phyloP scores from a whole-genome alignment of 2,113 vertebrate species.

The Gallinago media region DNA sequence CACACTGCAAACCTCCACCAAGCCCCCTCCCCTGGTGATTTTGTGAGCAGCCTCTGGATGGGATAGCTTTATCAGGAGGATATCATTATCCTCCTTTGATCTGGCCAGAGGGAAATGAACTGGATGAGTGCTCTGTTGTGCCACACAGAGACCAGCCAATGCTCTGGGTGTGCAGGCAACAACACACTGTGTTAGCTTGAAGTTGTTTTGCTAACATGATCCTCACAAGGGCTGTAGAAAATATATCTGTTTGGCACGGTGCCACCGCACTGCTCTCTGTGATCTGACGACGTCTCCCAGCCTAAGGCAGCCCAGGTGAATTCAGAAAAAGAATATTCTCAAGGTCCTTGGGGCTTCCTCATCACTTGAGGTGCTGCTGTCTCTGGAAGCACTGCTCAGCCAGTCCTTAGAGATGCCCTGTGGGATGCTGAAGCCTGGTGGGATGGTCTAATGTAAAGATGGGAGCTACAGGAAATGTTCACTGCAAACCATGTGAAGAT shows the following conservation, averaged over 20 bases:
- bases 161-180: background rate
- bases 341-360: background rate
- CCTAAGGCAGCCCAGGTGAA: background rate
- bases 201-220: background rate
- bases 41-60: background rate
- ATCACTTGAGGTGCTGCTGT: background rate
- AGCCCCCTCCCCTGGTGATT: background rate
- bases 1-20: background rate
- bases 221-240: background rate
- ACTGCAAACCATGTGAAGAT: background rate
- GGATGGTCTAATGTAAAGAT: background rate
- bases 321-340: background rate
- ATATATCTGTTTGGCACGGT: background rate
- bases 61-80: background rate
- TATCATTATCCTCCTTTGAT: background rate
- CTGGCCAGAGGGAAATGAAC: background rate
- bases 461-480: background rate
- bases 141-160: background rate
- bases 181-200: background rate
- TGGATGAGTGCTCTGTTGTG: background rate
- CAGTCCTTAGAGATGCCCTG: background rate
- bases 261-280: background rate
- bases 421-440: background rate
- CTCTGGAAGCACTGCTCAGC: background rate
- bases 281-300: background rate